Percentiles rank a stretch among this genome's conserved stretches.
Conservation (phyloP, 2,113 vertebrate species). For the Cyprinodon brontotheroides region DNA sequence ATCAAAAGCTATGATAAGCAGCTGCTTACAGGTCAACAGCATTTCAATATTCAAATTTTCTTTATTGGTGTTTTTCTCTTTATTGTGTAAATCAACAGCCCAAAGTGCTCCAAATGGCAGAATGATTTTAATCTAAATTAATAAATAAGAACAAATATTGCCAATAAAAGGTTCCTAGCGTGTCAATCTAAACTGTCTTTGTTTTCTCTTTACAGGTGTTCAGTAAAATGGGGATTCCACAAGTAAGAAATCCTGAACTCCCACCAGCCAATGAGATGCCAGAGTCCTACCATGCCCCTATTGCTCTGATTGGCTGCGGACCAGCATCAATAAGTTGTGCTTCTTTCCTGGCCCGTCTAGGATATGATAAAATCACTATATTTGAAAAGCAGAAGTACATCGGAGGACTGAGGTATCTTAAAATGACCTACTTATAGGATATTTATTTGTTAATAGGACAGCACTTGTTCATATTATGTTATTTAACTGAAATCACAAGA, state of each 20-base stretch:
- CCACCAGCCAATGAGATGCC: conserved; percentile 68
- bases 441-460: neutral
- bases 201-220: conserved; percentile 60
- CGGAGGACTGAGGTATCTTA: conserved; percentile 70
- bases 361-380: conserved; percentile 71
- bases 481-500: no score
- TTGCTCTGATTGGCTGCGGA: conserved; percentile 75
- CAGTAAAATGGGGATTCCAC: conserved; percentile 72
- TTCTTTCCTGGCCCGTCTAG: conserved; percentile 74
- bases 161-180: neutral
- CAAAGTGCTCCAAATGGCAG: no score
- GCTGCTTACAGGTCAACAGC: neutral
- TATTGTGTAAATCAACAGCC: neutral
- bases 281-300: conserved; percentile 57
- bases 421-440: neutral
- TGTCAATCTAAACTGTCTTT: neutral
- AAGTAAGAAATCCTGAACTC: conserved; percentile 69
- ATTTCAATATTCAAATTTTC: neutral
- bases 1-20: neutral
- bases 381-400: conserved; percentile 74
- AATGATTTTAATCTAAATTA: neutral
- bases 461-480: neutral
- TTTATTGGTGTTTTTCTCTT: neutral
- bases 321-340: conserved; percentile 74
- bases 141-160: neutral